Percentiles rank a stretch among this genome's conserved stretches.
Conservation (phyloP, 1,140 invertebrate species). For the Gryon sp. region DNA sequence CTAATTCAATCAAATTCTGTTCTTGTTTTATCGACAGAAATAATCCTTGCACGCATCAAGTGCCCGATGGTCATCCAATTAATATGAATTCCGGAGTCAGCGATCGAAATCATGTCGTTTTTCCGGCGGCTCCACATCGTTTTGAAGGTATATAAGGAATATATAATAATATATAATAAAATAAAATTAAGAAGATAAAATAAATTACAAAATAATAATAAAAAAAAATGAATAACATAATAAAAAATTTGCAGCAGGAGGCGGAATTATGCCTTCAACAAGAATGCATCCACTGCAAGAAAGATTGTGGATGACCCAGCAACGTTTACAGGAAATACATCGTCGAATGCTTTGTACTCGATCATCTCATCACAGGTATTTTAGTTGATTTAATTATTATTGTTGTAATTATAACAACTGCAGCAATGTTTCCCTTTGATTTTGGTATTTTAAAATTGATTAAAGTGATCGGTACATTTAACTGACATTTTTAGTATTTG, state of each 20-base stretch:
- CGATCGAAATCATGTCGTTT: constrained; percentile 4
- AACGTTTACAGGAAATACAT: constrained; percentile 85
- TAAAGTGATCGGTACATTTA: too few relatives aligned
- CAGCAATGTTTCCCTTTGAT: too few relatives aligned
- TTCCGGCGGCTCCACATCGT: neutral
- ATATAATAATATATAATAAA: too few relatives aligned
- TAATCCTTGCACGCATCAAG: constrained; percentile 62
- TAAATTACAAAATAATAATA: too few relatives aligned
- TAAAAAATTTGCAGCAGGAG: too few relatives aligned
- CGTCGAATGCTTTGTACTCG: constrained; percentile 81
- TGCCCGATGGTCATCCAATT: constrained; percentile 52
- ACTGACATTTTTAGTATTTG: constrained; percentile 24
- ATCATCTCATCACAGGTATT: constrained; percentile 71
- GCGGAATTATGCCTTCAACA: constrained; percentile 16
- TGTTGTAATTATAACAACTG: too few relatives aligned
- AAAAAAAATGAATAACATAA: too few relatives aligned
- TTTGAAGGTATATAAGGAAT: constrained; percentile 47
- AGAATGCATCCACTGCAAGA: constrained; percentile 87
- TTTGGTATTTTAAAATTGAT: too few relatives aligned
- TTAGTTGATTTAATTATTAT: constrained; percentile 30
- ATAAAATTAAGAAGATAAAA: too few relatives aligned
- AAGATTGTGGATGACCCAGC: constrained; percentile 86
- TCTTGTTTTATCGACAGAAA: too few relatives aligned
- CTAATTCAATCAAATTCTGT: too few relatives aligned
- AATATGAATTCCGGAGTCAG: constrained; percentile 24